phyloP scores from a whole-genome alignment of 1,140 invertebrate species.

The Hypothenemus hampei region DNA sequence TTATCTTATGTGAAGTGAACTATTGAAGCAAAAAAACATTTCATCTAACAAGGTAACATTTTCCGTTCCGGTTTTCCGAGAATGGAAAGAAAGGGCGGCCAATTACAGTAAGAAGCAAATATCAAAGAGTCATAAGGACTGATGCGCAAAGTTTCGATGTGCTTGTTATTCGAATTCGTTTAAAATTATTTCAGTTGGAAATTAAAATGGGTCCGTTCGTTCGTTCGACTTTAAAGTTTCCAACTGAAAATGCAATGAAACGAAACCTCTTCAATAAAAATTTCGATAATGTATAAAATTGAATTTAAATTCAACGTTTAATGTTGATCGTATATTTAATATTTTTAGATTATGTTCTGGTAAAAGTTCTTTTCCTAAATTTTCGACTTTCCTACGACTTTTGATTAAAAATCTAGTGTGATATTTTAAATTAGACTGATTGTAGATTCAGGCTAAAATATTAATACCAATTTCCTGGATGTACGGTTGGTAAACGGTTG shows the following conservation, averaged over 20 bases:
- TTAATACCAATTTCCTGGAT: too few relatives aligned
- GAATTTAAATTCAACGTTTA: too few relatives aligned
- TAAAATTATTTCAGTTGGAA: slow-evolving; percentile 20
- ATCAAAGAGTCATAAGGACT: slow-evolving; percentile 23
- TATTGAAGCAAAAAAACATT: slow-evolving; percentile 23
- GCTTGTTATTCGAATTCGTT: slow-evolving; percentile 24
- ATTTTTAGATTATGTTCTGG: too few relatives aligned
- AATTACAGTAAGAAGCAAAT: slow-evolving; percentile 20
- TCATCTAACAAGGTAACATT: slow-evolving; percentile 23
- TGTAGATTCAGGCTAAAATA: too few relatives aligned
- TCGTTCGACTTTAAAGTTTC: neutral
- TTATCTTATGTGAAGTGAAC: slow-evolving; percentile 15
- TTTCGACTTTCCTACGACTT: too few relatives aligned
- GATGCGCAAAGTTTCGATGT: slow-evolving; percentile 24
- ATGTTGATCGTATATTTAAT: too few relatives aligned
- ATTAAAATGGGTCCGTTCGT: slow-evolving; percentile 7
- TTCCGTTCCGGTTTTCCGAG: slow-evolving; percentile 11
- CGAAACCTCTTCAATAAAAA: neutral
- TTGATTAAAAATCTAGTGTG: too few relatives aligned
- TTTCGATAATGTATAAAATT: too few relatives aligned
- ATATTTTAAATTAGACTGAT: too few relatives aligned
- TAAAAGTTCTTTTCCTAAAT: too few relatives aligned
- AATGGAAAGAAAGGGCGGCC: slow-evolving; percentile 18
- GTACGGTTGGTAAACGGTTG: too few relatives aligned
- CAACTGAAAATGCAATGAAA: neutral